Evolutionary conservation across 1,140 invertebrate species (phyloP).

Genomic region (Drosophila punjabiensis): DNA sequence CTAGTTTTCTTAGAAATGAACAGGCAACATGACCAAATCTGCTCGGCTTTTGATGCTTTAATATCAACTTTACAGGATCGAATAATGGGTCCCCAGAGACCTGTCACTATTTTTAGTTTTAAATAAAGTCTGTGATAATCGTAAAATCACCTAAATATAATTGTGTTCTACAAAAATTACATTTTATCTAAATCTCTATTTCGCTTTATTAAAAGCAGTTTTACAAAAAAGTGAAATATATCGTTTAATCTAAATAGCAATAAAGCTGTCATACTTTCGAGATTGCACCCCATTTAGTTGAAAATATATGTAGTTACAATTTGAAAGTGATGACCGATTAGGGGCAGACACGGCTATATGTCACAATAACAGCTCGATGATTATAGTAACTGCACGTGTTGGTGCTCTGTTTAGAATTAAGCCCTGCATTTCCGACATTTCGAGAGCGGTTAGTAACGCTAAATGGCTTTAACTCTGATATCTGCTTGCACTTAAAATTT

Average conservation of each 20-base stretch:
- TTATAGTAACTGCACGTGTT: conserved; percentile 23
- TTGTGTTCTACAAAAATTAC: not conserved
- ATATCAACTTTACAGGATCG: too few relatives aligned
- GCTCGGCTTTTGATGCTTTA: too few relatives aligned
- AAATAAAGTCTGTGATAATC: not conserved
- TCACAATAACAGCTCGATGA: conserved; percentile 14
- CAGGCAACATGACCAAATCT: too few relatives aligned
- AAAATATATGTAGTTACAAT: not conserved
- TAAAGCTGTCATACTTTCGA: not conserved
- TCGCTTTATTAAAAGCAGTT: not conserved
- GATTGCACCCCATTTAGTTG: conserved; percentile 2
- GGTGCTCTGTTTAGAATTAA: conserved; percentile 7
- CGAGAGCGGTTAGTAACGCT: not conserved
- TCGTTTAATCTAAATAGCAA: not conserved
- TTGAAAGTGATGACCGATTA: conserved; percentile 16
- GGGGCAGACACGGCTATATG: not conserved
- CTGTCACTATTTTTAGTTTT: not conserved
- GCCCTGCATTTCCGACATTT: conserved; percentile 9
- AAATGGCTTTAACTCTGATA: conserved; percentile 10
- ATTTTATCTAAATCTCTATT: not conserved
- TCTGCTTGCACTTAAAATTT: conserved; percentile 38
- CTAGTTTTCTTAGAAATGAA: too few relatives aligned
- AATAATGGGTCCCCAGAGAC: not conserved
- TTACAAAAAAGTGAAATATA: not conserved
- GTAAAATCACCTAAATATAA: not conserved